Conservation (phyloP, 2,888 invertebrate species). For the Magallana nippona region DNA sequence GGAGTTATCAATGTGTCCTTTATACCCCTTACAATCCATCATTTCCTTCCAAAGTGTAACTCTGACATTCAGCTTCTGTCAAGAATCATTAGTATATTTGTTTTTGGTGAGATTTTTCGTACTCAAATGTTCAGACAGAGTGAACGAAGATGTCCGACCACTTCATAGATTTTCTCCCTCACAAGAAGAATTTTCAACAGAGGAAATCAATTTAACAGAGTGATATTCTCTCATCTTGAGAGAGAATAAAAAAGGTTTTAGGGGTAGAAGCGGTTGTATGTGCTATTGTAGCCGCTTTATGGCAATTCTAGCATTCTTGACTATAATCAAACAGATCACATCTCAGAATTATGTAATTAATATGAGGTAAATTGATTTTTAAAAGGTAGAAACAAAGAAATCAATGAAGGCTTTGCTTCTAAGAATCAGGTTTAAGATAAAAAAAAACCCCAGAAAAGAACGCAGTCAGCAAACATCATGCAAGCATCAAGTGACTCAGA, state of each 20-base stretch:
- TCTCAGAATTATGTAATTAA: conserved; percentile 19
- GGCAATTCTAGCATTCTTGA: not conserved
- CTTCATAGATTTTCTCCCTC: conserved; percentile 6
- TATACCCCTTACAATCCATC: not conserved
- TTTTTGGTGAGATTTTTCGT: not conserved
- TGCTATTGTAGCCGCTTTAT: not conserved
- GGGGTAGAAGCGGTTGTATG: not conserved
- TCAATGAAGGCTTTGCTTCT: not conserved
- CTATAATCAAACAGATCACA: not conserved
- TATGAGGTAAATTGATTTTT: conserved; percentile 12
- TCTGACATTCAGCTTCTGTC: not conserved
- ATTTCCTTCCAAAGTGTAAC: not conserved
- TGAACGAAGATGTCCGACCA: not conserved
- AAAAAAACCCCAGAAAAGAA: not conserved
- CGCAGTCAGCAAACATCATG: not conserved
- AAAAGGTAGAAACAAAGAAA: conserved; percentile 33
- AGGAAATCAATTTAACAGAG: conserved; percentile 15
- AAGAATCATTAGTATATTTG: not conserved
- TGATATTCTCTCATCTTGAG: not conserved
- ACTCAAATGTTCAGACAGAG: not conserved
- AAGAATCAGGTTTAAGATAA: not conserved
- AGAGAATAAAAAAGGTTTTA: not conserved
- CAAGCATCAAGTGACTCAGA: too few relatives aligned
- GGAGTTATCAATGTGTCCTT: not conserved
- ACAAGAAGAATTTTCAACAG: not conserved